phyloP scores from a whole-genome alignment of 2,888 invertebrate genomes.

The Notocelia uddmanniana region DNA sequence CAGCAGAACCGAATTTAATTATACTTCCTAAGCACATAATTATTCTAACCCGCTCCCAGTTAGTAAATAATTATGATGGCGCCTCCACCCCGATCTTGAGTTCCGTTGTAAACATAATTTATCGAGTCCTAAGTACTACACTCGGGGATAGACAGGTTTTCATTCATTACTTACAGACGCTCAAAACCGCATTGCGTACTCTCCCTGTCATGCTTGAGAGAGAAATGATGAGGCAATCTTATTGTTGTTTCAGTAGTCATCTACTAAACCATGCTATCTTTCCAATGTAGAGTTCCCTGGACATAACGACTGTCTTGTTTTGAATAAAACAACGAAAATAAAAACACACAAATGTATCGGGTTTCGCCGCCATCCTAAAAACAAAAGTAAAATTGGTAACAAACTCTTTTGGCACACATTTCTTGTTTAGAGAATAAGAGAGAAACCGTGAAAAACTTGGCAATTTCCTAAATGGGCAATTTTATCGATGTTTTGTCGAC shows the following conservation, averaged over 20 bases:
- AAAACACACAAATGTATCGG: conserved; percentile 38
- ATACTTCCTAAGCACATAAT: conserved; percentile 59
- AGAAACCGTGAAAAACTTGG: conserved; percentile 47
- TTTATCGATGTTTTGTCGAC: conserved; percentile 53
- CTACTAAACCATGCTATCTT: not conserved
- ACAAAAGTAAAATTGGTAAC: conserved; percentile 48
- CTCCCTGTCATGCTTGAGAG: conserved; percentile 8
- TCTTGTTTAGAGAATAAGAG: conserved; percentile 43
- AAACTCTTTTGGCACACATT: conserved; percentile 45
- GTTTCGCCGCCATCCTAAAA: conserved; percentile 34
- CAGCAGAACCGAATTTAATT: conserved; percentile 64
- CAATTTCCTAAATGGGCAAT: conserved; percentile 55
- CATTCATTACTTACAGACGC: conserved; percentile 43
- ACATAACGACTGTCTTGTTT: conserved; percentile 17
- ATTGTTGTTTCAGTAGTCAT: conserved; percentile 26
- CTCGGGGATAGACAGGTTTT: conserved; percentile 39
- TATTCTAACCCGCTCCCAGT: conserved; percentile 52
- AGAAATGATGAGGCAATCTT: conserved; percentile 31
- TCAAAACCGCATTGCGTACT: conserved; percentile 41
- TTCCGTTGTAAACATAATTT: conserved; percentile 52
- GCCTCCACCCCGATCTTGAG: conserved; percentile 45
- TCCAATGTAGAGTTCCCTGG: not conserved
- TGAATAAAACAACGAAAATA: conserved; percentile 10
- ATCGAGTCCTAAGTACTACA: conserved; percentile 45
- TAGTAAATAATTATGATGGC: conserved; percentile 44